Conservation (phyloP, 2,888 invertebrate species). For the Netelia virgata region DNA sequence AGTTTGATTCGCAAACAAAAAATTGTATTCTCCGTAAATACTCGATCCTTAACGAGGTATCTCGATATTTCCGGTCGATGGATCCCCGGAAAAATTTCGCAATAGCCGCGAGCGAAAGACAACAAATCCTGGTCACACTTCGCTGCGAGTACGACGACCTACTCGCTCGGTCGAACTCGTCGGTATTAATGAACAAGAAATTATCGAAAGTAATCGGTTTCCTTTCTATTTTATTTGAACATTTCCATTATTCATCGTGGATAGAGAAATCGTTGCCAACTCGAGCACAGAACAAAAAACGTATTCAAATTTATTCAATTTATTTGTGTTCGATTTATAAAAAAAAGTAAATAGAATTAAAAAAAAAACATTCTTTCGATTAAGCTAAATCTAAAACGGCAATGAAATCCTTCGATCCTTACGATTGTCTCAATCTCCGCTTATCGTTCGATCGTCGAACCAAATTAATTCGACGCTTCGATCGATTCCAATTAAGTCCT, state of each 20-base stretch:
- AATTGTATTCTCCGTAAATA: no score
- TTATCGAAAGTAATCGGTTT: slow-evolving; percentile 1
- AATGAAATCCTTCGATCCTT: no score
- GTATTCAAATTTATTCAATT: no score
- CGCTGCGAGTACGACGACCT: slow-evolving; percentile 1
- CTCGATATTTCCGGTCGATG: not conserved
- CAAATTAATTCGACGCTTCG: no score
- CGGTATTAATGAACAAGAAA: slow-evolving; percentile 6
- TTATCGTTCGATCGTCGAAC: no score
- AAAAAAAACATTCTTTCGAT: no score
- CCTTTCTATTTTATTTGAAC: not conserved
- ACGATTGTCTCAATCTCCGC: no score
- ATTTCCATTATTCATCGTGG: not conserved
- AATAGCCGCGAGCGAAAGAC: not conserved
- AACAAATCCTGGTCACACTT: not conserved
- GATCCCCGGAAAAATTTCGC: not conserved
- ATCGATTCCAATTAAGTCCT: no score
- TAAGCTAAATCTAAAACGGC: no score
- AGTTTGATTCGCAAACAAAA: not conserved
- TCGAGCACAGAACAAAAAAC: not conserved
- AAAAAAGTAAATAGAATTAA: no score
- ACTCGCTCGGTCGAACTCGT: not conserved
- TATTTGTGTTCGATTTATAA: no score
- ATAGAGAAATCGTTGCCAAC: not conserved
- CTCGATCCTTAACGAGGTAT: not conserved